Conservation (phyloP, 2,888 invertebrate genomes). For the Diploptera punctata region DNA sequence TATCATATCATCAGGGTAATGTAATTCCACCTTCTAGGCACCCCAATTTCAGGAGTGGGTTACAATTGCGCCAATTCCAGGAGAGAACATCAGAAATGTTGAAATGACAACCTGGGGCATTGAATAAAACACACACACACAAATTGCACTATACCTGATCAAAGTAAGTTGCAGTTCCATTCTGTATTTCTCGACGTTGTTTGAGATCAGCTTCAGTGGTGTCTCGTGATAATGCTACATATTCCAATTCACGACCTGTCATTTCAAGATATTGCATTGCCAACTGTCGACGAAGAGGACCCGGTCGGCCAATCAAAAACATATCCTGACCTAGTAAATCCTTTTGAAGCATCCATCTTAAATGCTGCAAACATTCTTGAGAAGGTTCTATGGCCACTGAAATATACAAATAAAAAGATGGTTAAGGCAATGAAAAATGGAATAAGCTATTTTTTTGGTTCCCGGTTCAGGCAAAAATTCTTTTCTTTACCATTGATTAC, state of each 20-base stretch:
- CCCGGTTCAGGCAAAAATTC: too few relatives aligned
- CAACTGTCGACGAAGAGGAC: constrained; percentile 78
- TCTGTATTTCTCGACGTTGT: constrained; percentile 89
- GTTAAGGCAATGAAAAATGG: too few relatives aligned
- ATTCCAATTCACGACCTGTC: constrained; percentile 89
- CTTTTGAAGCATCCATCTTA: constrained; percentile 97
- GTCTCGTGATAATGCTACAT: constrained; percentile 91
- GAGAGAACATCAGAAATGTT: too few relatives aligned
- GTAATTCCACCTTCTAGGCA: too few relatives aligned
- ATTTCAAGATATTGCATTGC: constrained; percentile 90
- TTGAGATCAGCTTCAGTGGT: constrained; percentile 98
- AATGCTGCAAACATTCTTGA: constrained; percentile 78
- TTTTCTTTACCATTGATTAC: too few relatives aligned
- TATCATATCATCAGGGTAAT: too few relatives aligned
- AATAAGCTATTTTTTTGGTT: too few relatives aligned
- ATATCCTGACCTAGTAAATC: constrained; percentile 93
- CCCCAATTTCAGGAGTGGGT: too few relatives aligned
- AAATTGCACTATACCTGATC: constrained; percentile 93
- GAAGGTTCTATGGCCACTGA: constrained; percentile 65
- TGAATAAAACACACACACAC: too few relatives aligned
- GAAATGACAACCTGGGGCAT: too few relatives aligned
- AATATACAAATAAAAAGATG: constrained; percentile 39
- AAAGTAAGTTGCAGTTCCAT: constrained; percentile 88
- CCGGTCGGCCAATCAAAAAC: constrained; percentile 92
- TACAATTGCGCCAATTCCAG: too few relatives aligned